Evolutionary conservation across 2,888 invertebrate species (phyloP).

Genomic region (Lamellibrachia satsuma): DNA sequence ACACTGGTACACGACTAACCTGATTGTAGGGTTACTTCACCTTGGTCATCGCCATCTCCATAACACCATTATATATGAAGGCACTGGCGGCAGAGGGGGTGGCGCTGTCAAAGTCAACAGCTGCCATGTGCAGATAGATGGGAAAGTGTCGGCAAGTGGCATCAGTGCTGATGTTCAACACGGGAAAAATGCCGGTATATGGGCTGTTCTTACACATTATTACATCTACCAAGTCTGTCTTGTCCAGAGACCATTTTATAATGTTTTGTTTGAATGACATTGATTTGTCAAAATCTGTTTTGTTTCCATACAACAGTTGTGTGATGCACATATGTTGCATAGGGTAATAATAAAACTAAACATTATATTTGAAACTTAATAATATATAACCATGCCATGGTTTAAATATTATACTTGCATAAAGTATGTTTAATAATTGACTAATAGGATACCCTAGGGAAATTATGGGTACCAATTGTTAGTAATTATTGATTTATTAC

Average conservation of each 20-base stretch:
- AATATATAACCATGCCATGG: too few relatives aligned
- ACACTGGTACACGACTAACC: not conserved
- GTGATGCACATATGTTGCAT: too few relatives aligned
- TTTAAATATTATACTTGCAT: too few relatives aligned
- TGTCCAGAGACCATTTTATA: too few relatives aligned
- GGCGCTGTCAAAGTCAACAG: conserved; percentile 44
- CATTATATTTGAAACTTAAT: too few relatives aligned
- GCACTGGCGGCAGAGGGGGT: conserved; percentile 50
- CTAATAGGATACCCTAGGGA: too few relatives aligned
- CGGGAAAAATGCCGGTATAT: conserved; percentile 19
- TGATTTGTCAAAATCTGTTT: not conserved
- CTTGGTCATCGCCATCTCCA: conserved; percentile 46
- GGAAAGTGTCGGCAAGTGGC: conserved; percentile 47
- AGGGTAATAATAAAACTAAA: too few relatives aligned
- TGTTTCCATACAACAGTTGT: too few relatives aligned
- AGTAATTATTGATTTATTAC: too few relatives aligned
- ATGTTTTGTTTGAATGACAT: too few relatives aligned
- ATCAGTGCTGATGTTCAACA: conserved; percentile 35
- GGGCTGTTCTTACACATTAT: not conserved
- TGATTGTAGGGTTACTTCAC: conserved; percentile 23
- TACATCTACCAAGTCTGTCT: not conserved
- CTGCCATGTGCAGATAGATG: conserved; percentile 50
- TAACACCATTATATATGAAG: conserved; percentile 43
- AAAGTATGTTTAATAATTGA: too few relatives aligned
- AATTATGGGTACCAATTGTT: too few relatives aligned